These are phyloP conservation scores for Antheraea pernyi DNA, from an alignment of 1,140 invertebrate genomes.

Conservation along the genomic window DNA sequence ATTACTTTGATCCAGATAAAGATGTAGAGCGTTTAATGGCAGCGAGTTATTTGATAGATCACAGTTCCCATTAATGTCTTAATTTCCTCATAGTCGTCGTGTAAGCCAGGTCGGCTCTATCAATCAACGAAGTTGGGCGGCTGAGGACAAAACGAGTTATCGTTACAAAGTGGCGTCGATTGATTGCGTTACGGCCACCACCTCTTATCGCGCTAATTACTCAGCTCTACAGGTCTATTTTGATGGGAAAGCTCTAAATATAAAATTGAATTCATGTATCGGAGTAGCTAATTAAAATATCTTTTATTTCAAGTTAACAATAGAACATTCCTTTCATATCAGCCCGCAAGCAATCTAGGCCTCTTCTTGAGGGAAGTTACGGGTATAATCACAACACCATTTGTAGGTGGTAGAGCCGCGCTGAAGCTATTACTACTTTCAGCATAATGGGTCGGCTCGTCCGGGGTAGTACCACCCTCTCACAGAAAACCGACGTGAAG, in stretches of 20 bases:
- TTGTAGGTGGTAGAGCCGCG: too few species aligned
- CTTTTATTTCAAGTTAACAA: neutral
- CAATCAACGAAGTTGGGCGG: slow-evolving; percentile 48
- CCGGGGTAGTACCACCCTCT: too few species aligned
- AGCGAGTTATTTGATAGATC: slow-evolving; percentile 62
- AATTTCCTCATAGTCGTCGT: slow-evolving; percentile 45
- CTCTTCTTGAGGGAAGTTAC: too few species aligned
- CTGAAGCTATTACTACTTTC: too few species aligned
- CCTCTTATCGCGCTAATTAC: slow-evolving; percentile 65
- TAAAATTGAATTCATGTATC: neutral
- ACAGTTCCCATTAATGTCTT: slow-evolving; percentile 71
- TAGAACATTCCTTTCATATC: too few species aligned
- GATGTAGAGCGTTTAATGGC: slow-evolving; percentile 40
- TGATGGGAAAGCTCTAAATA: slow-evolving; percentile 17
- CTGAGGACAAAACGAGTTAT: slow-evolving; percentile 47
- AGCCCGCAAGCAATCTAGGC: too few species aligned
- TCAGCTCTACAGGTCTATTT: slow-evolving; percentile 25
- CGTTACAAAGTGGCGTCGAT: slow-evolving; percentile 55
- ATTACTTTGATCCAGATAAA: slow-evolving; percentile 41
- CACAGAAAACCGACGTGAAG: too few species aligned
- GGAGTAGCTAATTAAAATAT: neutral
- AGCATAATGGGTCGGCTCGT: too few species aligned
- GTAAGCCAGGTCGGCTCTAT: slow-evolving; percentile 62
- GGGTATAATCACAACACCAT: neutral
- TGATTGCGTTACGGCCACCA: slow-evolving; percentile 55